A percentile compares a stretch with the other conserved stretches of the same genome.
Conservation (phyloP, 2,888 invertebrate species). For the Drosophila cognata region DNA sequence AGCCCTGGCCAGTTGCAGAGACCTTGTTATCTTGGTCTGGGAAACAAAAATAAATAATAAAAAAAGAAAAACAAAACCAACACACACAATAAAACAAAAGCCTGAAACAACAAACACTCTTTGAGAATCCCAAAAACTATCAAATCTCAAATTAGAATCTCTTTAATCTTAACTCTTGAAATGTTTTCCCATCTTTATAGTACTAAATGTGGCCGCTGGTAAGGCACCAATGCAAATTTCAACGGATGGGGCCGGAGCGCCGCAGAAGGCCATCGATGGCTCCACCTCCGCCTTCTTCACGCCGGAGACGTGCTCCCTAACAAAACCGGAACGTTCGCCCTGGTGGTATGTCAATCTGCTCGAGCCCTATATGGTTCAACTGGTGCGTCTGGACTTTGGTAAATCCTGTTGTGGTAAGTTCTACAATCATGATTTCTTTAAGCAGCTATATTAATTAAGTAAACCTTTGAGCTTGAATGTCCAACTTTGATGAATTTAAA, state of each 20-base stretch:
- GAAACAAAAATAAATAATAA: constrained; percentile 28
- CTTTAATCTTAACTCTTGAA: constrained; percentile 23
- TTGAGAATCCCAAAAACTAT: neutral
- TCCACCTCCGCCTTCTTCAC: constrained; percentile 93
- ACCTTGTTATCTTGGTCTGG: constrained; percentile 61
- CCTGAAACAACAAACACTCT: constrained; percentile 16
- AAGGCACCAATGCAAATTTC: constrained; percentile 98
- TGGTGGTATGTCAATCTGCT: constrained; percentile 98
- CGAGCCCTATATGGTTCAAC: constrained; percentile 97
- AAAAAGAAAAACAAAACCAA: neutral
- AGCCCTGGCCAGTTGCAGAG: constrained; percentile 59
- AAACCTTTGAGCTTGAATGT: neutral
- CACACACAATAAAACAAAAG: constrained; percentile 46
- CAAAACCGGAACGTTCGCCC: constrained; percentile 92
- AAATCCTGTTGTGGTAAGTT: constrained; percentile 95
- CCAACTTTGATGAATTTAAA: neutral
- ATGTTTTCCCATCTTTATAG: constrained; percentile 86
- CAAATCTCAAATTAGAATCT: constrained; percentile 16
- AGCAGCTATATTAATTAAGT: neutral
- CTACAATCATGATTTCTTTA: neutral
- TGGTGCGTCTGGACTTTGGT: constrained; percentile 95
- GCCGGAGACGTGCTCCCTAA: constrained; percentile 94
- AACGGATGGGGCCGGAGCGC: constrained; percentile 92
- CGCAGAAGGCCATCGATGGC: constrained; percentile 96
- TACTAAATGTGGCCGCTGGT: constrained; percentile 96